Base-by-base conservation (phyloP, 2,888 invertebrate species). In the Drosophila hamatofila region DNA sequence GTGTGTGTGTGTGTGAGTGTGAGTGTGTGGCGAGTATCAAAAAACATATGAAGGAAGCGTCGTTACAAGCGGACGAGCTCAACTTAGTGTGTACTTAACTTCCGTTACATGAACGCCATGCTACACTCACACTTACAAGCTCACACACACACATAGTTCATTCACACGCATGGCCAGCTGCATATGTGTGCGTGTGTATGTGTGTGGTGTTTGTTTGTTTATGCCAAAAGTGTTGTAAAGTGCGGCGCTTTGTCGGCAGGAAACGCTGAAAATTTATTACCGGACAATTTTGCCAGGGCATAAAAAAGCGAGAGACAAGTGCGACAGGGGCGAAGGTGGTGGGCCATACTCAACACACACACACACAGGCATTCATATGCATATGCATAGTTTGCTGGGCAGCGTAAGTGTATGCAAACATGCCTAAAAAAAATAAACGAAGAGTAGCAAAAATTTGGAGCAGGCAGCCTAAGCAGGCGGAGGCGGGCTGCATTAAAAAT, bases 211-310 rank as follows among this genome's bases (percentile, higher is more conserved):
- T 78, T 89, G 89, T 89, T 89, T 85, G 88, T 84, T 88, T 85
- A 89, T 85, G 88, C 84, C 84, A 77, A 85, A 85, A 85, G 84
- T 85, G 89, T 89, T 91, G 91, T 85, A 88, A 89, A 90, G 82
- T 87, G 88, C 90, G 90, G 89, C 88, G 90, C 87, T 91, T 91
- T 90, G 90, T 88, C 81, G 89, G 80, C 91, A 89, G 83, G 84
- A 81, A 87, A 81, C 83, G 90, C 80, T 79, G 83, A 83, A 90
- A 91, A 91, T 91, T 91, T 91, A 91, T 91, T 91, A 88, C 88
- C 91, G 88, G 85, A 88, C 89, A 86, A 89, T 88, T 90, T 88
- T 86, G 72, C 78, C 76, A 74, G 63, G 75, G 75, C 80, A 77
- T 71, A 72, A 75, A 83, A 79, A 77, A 74, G 57, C 66, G 55